Evolutionary conservation across 2,797 vertebrate genomes (phyloP), one percentile per base, ranked within the genome.

Genomic region (Siniperca obscura): DNA sequence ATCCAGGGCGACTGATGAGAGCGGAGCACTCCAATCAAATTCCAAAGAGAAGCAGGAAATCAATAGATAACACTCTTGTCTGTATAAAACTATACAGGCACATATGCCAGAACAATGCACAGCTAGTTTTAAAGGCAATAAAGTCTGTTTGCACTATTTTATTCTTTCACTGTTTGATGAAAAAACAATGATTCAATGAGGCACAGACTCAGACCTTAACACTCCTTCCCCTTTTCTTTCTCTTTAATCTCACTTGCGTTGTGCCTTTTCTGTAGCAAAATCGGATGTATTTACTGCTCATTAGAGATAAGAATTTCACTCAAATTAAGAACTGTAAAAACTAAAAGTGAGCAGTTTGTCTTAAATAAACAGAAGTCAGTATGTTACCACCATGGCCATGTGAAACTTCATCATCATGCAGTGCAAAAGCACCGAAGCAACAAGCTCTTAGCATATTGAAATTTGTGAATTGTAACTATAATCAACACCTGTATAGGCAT

Each of bases 1-100:
- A 60, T n/a, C 12, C 2, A 19, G 48, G 40, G 59, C 5, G 38
- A 19, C 55, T 22, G 12, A 56, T 64, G 50, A 67, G 59, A 67
- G 57, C 1, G 5, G 3, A 38, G 36, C 61, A 36, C 70, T 81
- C 55, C 59, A 83, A 82, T 83, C 81, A 80, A 70, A 82, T 25
- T 78, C 76, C 76, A 70, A 50, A 65, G 40, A 77, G 53, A 73
- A 7, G 59, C 59, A 73, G 62, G 25, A 80, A 88, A 76, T 68
- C 34, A 68, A 81, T 71, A 50, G 17, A 13, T 22, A n/a, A 16
- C 42, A 21, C 16, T 53, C n/a, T 46, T 34, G 13, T 66, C 27
- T 66, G 61, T 13, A 40, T 7, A 44, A 78, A 78, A 75, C 17
- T 44, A 59, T 42, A 70, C 14, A 11, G 48, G 38, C 5, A 5